phyloP scores from a whole-genome alignment of 1,140 invertebrate genomes.

The Drosophila ercepeae region DNA sequence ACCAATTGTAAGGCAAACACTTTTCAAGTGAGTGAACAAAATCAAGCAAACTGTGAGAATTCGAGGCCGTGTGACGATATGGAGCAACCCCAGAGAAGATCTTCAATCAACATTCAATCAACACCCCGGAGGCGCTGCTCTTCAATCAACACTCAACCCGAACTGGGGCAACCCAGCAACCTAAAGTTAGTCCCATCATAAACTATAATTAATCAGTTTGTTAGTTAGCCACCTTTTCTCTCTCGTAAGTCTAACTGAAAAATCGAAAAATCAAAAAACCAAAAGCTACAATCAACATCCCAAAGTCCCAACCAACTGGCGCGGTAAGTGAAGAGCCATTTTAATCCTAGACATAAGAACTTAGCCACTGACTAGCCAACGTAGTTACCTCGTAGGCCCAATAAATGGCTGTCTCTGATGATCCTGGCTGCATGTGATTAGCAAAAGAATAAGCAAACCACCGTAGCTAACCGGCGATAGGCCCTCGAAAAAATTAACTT shows the following conservation, averaged over 20 bases:
- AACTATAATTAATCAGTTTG: constrained; percentile 30
- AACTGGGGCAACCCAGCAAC: constrained; percentile 31
- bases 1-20: constrained; percentile 74
- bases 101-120: constrained; percentile 46
- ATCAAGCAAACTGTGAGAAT: constrained; percentile 65
- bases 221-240: constrained; percentile 43
- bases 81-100: constrained; percentile 36
- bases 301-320: constrained; percentile 54
- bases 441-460: constrained; percentile 40
- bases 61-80: constrained; percentile 30
- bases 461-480: constrained; percentile 53
- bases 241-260: constrained; percentile 40
- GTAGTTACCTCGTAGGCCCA: constrained; percentile 46
- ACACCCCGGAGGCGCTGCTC: constrained; percentile 36
- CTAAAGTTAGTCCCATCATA: constrained; percentile 27
- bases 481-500: constrained; percentile 39
- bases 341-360: constrained; percentile 43
- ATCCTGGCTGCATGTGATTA: constrained; percentile 43
- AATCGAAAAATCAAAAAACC: constrained; percentile 27
- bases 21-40: constrained; percentile 64
- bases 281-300: constrained; percentile 67
- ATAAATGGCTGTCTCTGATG: constrained; percentile 11
- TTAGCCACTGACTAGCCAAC: constrained; percentile 52
- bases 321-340: constrained; percentile 77
- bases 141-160: constrained; percentile 69